Conservation (phyloP, 92 coral and sea anemone species). For the Siderastrea siderea region DNA sequence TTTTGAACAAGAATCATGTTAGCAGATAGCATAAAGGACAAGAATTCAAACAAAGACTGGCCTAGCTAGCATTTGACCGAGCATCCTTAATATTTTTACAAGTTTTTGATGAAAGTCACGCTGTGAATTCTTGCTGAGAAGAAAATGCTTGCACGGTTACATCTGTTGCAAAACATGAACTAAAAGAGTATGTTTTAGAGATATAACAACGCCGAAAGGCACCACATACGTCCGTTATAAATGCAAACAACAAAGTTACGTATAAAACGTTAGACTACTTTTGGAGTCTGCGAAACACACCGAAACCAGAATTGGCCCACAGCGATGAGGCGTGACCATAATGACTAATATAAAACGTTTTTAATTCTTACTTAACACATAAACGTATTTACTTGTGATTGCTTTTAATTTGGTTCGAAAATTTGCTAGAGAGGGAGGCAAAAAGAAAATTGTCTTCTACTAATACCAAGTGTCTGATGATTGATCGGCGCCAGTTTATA, state of each 20-base stretch:
- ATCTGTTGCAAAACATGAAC: conserved; percentile 6
- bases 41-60: neutral
- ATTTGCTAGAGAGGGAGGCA: too few species aligned
- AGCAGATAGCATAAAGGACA: neutral
- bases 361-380: neutral
- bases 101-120: neutral
- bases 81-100: neutral
- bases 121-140: conserved; percentile 26
- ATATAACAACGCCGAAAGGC: neutral
- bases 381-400: too few species aligned
- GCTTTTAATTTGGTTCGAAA: neutral
- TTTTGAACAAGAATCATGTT: neutral
- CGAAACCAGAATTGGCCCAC: neutral
- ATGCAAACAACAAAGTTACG: neutral
- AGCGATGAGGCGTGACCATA: neutral
- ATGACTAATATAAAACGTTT: neutral
- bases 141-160: neutral
- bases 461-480: too few species aligned
- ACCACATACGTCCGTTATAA: neutral
- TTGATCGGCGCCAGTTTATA: too few species aligned
- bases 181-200: neutral
- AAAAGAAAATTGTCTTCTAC: too few species aligned
- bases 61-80: neutral
- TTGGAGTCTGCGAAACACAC: neutral
- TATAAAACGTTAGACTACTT: neutral